A percentile compares a stretch with the other conserved stretches of the same genome.
Evolutionary conservation across 2,113 vertebrate genomes (phyloP).

Genomic region (Litocranius walleri): DNA sequence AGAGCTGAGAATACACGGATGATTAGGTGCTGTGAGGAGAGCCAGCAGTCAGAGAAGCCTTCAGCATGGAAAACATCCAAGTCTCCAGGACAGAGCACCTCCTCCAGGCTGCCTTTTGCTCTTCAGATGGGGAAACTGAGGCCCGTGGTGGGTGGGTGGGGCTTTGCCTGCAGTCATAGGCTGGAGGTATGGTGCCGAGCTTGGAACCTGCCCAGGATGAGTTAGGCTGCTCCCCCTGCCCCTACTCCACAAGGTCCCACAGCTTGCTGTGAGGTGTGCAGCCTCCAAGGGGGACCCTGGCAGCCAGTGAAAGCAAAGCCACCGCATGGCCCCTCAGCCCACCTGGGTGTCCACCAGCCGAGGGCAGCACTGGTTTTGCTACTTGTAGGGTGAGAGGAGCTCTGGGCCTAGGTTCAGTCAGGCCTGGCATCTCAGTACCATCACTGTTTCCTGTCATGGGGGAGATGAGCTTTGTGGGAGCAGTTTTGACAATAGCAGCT

Average conservation of each 20-base stretch:
- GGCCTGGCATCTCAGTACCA: neutral
- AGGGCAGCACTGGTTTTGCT: neutral
- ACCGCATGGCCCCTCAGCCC: rapidly evolving
- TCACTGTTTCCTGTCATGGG: neutral
- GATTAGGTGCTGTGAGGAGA: neutral
- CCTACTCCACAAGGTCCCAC: neutral
- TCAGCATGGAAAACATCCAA: neutral
- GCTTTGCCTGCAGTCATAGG: neutral
- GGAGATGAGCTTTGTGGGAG: neutral
- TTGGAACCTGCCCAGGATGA: no score
- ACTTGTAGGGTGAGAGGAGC: neutral
- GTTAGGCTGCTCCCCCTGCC: neutral
- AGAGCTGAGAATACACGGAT: neutral
- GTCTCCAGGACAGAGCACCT: neutral
- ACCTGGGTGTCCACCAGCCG: neutral
- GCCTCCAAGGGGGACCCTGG: neutral
- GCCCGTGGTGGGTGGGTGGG: neutral
- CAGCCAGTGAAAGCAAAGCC: neutral
- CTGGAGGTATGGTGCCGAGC: rapidly evolving
- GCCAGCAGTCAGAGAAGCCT: neutral
- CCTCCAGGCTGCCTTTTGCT: neutral
- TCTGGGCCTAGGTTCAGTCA: neutral
- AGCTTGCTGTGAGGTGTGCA: neutral
- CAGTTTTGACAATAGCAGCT: neutral
- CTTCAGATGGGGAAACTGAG: neutral